Evolutionary conservation across 2,888 invertebrate genomes (phyloP), one percentile per base, ranked within the genome.

Genomic region (Acleris literana): DNA sequence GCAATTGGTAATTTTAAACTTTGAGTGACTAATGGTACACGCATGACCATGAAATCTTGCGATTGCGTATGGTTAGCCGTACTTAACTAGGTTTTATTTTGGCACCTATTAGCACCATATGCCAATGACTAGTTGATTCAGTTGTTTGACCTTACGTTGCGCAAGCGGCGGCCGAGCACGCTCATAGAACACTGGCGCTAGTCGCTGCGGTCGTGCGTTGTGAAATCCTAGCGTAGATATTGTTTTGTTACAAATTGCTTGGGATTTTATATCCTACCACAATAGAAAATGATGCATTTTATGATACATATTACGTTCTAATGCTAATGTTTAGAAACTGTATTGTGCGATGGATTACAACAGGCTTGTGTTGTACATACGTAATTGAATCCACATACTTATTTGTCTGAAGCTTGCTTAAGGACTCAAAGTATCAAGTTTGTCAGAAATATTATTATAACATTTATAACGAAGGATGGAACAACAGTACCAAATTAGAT

Each of bases 151-250:
- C 63, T 68, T 65, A 68, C 46, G 65, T 70, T 69, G 68, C 63
- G 68, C 52, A 70, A 69, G 33, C 54, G 61, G 66, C 69, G 65
- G 59, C 56, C 68, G 67, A 63, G 58, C 53, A 33, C 13, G 46
- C 25, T 29, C 59, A 63, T 59, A 63, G 51, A 62, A 44, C 54
- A 57, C 57, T 25, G 52, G 54, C 63, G 51, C 63, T 60, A 52
- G 59, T 63, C 59, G 52, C 48, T 61, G 69, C 48, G 65, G 65
- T 64, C 64, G 55, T 62, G 53, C 53, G 69, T 77, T 77, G 71
- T 74, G 73, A 76, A 77, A 77, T 72, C 66, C 70, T 72, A 71
- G 70, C 72, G 72, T 67, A 72, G 72, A 75, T 74, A 73, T 70
- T 63, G 71, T 71, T 72, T 76, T 74, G 74, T 74, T 75, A 71